Conservation (phyloP, 1,140 invertebrate species). For the Sycophila sp. region DNA sequence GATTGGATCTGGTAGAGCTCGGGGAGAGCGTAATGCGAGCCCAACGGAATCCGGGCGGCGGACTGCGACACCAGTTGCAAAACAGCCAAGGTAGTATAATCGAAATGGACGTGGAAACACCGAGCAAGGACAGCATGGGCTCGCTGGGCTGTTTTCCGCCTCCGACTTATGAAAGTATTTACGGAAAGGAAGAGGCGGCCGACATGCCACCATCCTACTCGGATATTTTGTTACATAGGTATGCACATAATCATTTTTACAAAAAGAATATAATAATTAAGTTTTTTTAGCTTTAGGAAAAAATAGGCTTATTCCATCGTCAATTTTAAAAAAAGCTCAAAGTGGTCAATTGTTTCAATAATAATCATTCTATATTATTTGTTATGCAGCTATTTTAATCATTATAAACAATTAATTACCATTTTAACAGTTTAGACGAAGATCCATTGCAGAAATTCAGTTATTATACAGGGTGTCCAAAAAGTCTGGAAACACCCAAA, state of each 20-base stretch:
- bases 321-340: no score
- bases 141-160: conserved; percentile 60
- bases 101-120: conserved; percentile 61
- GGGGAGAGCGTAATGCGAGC: conserved; percentile 66
- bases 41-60: conserved; percentile 53
- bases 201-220: conserved; percentile 63
- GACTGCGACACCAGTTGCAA: conserved; percentile 53
- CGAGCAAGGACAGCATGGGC: conserved; percentile 59
- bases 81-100: conserved; percentile 58
- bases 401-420: no score
- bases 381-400: no score
- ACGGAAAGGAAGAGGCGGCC: conserved; percentile 58
- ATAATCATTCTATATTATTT: no score
- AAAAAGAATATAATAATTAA: no score
- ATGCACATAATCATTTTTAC: not conserved
- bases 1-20: conserved; percentile 67
- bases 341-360: no score
- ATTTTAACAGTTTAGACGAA: no score
- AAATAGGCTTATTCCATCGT: no score
- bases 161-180: conserved; percentile 64
- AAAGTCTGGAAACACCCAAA: no score
- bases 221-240: conserved; percentile 61
- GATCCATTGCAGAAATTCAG: no score
- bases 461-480: no score
- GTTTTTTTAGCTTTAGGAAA: no score